phyloP scores from a whole-genome alignment of 2,888 invertebrate species.

The Mythimna pallens region DNA sequence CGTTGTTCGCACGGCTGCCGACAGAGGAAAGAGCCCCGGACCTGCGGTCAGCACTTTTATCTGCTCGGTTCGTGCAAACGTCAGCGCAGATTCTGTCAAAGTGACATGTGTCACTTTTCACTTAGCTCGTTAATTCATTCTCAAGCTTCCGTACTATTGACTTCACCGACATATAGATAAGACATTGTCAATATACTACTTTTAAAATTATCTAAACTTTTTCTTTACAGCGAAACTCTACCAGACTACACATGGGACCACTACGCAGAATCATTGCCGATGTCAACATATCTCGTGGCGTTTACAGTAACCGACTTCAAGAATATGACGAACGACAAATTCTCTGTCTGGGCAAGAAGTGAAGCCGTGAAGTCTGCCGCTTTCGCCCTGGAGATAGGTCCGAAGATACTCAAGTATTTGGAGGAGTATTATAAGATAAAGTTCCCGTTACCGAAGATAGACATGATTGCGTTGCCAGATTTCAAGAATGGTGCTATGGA shows the following conservation, averaged over 20 bases:
- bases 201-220: neutral
- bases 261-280: constrained; percentile 94
- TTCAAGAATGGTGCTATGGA: constrained; percentile 98
- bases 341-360: constrained; percentile 93
- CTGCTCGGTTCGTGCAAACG: too few relatives aligned
- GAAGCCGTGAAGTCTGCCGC: constrained; percentile 93
- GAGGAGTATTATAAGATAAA: constrained; percentile 94
- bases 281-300: constrained; percentile 97
- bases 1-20: too few relatives aligned
- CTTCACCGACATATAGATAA: too few relatives aligned
- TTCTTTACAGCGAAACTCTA: constrained; percentile 87
- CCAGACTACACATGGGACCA: constrained; percentile 94
- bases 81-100: too few relatives aligned
- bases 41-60: too few relatives aligned
- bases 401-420: constrained; percentile 92
- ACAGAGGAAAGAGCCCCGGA: too few relatives aligned
- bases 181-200: neutral
- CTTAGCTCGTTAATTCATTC: too few relatives aligned
- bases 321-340: constrained; percentile 89
- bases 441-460: constrained; percentile 95
- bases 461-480: constrained; percentile 98
- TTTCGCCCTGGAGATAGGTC: constrained; percentile 94
- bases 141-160: too few relatives aligned
- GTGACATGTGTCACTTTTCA: too few relatives aligned
- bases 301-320: constrained; percentile 95